Evolutionary conservation across 2,797 vertebrate species (phyloP).

Genomic region (Xerus rutilus): DNA sequence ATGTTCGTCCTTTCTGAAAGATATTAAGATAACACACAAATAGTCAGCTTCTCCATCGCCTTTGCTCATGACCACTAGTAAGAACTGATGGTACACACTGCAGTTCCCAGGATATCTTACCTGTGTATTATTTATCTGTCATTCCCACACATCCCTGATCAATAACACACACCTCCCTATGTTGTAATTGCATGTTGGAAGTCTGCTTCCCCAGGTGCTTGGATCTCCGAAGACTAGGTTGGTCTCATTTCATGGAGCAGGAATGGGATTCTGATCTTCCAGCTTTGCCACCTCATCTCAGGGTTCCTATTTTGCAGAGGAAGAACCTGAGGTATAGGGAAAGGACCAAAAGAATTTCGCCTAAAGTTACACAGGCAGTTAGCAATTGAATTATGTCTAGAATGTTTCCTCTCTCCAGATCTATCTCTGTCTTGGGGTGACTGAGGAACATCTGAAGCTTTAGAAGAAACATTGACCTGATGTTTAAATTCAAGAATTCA

Average conservation of each 20-base stretch:
- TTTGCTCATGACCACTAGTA: neutral
- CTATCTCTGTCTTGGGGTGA: neutral
- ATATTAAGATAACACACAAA: neutral
- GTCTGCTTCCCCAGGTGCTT: neutral
- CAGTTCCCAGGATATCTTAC: neutral
- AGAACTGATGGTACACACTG: neutral
- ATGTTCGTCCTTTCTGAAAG: slow-evolving; percentile 11
- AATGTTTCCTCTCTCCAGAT: neutral
- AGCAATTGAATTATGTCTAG: neutral
- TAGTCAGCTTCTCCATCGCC: neutral
- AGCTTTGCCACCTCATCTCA: neutral
- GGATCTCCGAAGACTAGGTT: neutral
- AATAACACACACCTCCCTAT: neutral
- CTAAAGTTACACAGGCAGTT: neutral
- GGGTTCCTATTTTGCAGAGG: neutral
- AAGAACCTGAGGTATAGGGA: neutral
- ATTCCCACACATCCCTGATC: neutral
- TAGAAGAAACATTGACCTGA: neutral
- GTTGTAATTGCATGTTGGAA: neutral
- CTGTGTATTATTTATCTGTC: neutral
- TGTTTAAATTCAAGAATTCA: neutral
- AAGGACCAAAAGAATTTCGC: neutral
- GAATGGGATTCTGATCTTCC: neutral
- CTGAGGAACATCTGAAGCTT: neutral
- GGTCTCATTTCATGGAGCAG: neutral